A percentile compares a stretch with the other conserved stretches of the same genome.
These are phyloP conservation scores for Ecdyonurus torrentis DNA, from an alignment of 2,888 invertebrate species.

Conservation along the genomic window DNA sequence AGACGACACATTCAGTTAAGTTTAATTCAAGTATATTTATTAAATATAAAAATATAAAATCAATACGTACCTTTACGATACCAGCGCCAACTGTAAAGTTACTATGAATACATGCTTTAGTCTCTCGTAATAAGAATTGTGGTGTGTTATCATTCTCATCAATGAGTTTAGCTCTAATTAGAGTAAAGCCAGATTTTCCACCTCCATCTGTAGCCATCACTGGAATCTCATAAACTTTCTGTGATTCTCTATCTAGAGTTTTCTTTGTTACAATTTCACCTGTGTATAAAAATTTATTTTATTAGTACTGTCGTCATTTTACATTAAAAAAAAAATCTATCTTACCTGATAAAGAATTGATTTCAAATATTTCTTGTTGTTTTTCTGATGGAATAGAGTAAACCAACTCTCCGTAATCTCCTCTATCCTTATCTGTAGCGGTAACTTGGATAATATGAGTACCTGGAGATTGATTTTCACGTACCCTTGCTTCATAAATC, in stretches of 20 bases:
- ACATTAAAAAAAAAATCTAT: neutral
- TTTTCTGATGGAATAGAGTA: conserved; percentile 65
- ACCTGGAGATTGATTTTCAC: conserved; percentile 66
- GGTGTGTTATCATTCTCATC: conserved; percentile 79
- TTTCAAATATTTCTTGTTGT: conserved; percentile 51
- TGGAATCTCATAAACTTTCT: conserved; percentile 53
- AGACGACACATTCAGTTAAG: too few species aligned
- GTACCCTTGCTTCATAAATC: conserved; percentile 59
- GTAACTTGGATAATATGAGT: conserved; percentile 56
- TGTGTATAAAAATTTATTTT: conserved; percentile 1
- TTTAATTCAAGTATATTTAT: too few species aligned
- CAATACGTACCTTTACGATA: conserved; percentile 42
- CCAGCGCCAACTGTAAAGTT: conserved; percentile 37
- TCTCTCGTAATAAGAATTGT: conserved; percentile 53
- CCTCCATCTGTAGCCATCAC: conserved; percentile 72
- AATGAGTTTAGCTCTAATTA: conserved; percentile 58
- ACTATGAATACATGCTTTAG: conserved; percentile 52
- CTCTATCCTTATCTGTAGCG: conserved; percentile 69
- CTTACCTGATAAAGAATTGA: conserved; percentile 48
- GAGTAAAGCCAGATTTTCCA: conserved; percentile 55
- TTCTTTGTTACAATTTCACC: conserved; percentile 45
- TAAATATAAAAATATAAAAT: too few species aligned
- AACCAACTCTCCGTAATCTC: conserved; percentile 43
- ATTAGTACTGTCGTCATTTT: neutral
- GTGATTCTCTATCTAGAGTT: conserved; percentile 56